A percentile compares a stretch with the other conserved stretches of the same genome.
phyloP scores from a whole-genome alignment of 2,113 vertebrate species.

The Clinocottus analis region DNA sequence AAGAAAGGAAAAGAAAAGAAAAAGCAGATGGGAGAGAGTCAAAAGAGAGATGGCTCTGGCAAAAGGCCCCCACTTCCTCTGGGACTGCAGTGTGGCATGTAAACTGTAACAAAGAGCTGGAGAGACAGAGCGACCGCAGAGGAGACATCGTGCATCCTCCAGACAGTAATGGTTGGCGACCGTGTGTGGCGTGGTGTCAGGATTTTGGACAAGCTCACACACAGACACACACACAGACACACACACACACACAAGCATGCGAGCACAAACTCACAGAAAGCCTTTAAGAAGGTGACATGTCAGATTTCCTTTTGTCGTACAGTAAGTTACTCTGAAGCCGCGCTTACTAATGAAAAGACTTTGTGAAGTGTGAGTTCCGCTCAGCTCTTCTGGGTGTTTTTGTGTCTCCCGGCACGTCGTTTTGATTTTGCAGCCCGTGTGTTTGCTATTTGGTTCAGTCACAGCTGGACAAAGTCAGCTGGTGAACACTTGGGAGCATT shows the following conservation, averaged over 20 bases:
- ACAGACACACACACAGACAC: neutral
- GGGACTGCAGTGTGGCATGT: slow-evolving; percentile 22
- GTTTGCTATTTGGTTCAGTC: neutral
- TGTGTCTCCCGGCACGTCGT: neutral
- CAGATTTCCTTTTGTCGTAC: neutral
- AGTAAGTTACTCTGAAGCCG: neutral
- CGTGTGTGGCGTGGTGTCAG: slow-evolving; percentile 12
- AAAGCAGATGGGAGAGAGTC: too few species aligned
- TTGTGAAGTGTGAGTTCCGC: neutral
- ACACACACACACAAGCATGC: too few species aligned
- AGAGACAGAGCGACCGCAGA: slow-evolving; percentile 6
- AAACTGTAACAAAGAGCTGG: slow-evolving; percentile 12
- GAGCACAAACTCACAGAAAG: neutral
- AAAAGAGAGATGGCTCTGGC: slow-evolving; percentile 31
- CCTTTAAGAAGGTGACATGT: neutral
- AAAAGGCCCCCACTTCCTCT: slow-evolving; percentile 18
- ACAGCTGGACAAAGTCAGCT: neutral
- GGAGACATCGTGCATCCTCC: slow-evolving; percentile 16
- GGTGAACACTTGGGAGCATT: neutral
- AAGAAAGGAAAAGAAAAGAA: neutral
- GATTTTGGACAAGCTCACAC: neutral
- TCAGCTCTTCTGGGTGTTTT: neutral
- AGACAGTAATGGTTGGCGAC: neutral
- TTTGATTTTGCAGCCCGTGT: too few species aligned
- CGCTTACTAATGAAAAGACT: neutral